These are phyloP conservation scores for Sula dactylatra DNA, from an alignment of 2,113 vertebrate genomes.

Conservation along the genomic window DNA sequence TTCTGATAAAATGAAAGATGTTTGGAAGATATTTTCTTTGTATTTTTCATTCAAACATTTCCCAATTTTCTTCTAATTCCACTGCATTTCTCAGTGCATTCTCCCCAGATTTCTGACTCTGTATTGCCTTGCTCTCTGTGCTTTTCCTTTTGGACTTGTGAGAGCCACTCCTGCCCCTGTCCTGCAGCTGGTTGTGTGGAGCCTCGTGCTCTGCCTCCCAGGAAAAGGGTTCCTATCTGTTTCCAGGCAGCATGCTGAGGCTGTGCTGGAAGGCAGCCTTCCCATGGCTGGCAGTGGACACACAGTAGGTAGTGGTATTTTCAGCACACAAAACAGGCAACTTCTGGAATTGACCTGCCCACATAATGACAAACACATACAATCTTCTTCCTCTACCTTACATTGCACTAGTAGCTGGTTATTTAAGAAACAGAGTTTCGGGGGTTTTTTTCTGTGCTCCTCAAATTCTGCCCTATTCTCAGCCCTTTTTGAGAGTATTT, in stretches of 20 bases:
- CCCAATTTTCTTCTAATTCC: neutral
- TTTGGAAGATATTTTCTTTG: neutral
- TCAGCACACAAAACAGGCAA: neutral
- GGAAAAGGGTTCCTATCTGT: neutral
- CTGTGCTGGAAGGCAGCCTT: neutral
- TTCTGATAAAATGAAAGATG: neutral
- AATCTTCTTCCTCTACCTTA: neutral
- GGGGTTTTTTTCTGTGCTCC: neutral
- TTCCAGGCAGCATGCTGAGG: neutral
- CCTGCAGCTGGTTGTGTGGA: fast-evolving
- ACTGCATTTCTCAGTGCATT: neutral
- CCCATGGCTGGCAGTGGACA: neutral
- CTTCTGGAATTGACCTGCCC: neutral
- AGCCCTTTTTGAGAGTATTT: neutral
- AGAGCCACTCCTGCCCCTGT: neutral
- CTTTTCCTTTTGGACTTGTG: neutral
- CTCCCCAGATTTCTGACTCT: neutral
- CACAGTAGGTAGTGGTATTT: neutral
- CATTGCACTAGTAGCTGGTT: neutral
- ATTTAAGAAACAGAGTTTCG: neutral
- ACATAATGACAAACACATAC: neutral
- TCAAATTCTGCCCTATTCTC: neutral
- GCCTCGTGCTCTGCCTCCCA: neutral
- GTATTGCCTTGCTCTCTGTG: neutral
- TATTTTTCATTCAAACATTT: neutral